phyloP scores from a whole-genome alignment of 2,888 invertebrate genomes.

The Hetaerina titia region DNA sequence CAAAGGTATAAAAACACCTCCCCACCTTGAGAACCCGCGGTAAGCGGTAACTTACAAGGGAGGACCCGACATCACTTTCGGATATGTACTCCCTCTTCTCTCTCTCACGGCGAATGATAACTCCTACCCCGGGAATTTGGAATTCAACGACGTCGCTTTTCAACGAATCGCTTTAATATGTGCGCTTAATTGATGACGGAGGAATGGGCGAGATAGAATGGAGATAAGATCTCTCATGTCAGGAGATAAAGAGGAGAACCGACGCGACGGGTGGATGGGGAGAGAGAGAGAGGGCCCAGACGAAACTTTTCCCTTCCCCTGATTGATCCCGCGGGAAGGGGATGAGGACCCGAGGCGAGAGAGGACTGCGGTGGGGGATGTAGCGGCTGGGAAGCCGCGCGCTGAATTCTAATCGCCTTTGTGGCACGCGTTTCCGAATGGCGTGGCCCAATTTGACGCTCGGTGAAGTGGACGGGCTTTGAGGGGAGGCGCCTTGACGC shows the following conservation, averaged over 20 bases:
- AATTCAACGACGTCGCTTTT: neutral
- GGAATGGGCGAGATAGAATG: neutral
- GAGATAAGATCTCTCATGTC: neutral
- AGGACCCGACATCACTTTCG: neutral
- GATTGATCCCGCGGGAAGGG: neutral
- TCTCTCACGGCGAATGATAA: neutral
- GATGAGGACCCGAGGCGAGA: neutral
- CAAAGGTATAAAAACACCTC: neutral
- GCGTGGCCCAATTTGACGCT: constrained; percentile 28
- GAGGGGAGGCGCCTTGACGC: neutral
- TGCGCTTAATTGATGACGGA: neutral
- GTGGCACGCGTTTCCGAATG: neutral
- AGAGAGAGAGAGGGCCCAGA: neutral
- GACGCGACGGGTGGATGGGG: neutral
- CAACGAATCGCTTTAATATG: neutral
- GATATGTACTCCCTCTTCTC: neutral
- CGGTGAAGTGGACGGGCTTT: neutral
- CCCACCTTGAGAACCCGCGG: neutral
- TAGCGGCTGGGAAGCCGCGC: neutral
- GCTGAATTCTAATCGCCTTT: constrained; percentile 29
- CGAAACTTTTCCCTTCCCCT: constrained; percentile 5
- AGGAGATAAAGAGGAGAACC: too few species aligned
- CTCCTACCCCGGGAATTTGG: neutral
- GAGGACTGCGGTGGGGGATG: neutral
- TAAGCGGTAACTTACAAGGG: neutral